Evolutionary conservation across 2,113 vertebrate species (phyloP).

Genomic region (Geothlypis trichas): DNA sequence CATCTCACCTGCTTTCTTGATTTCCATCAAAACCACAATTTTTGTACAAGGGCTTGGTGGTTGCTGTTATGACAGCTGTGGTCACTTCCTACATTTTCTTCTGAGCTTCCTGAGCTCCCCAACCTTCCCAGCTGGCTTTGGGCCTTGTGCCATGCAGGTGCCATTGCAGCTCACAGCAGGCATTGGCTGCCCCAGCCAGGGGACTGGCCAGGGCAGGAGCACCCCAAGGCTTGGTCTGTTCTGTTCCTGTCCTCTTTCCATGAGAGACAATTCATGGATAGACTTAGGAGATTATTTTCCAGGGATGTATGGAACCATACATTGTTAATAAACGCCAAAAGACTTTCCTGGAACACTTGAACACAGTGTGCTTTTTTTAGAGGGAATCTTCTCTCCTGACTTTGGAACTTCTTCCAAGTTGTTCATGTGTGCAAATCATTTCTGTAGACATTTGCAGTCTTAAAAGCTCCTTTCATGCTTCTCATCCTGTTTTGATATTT

Average conservation of each 20-base stretch:
- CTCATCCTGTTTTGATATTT: neutral
- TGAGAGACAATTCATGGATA: rapidly evolving
- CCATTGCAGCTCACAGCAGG: neutral
- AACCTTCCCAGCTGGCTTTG: neutral
- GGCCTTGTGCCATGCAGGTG: neutral
- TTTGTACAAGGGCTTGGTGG: neutral
- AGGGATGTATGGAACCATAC: neutral
- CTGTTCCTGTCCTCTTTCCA: neutral
- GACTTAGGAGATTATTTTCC: neutral
- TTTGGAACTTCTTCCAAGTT: neutral
- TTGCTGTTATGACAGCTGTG: neutral
- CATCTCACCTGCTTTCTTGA: neutral
- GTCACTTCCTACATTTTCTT: neutral
- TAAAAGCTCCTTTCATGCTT: neutral
- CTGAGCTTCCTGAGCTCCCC: neutral
- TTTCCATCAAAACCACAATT: neutral
- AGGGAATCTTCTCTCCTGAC: neutral
- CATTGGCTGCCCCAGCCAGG: too few relatives aligned
- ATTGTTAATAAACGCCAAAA: neutral
- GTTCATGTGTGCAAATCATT: neutral
- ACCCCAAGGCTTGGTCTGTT: neutral
- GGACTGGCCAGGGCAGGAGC: neutral
- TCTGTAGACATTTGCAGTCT: neutral
- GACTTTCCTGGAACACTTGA: neutral
- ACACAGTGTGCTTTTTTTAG: neutral